Evolutionary conservation across 2,113 vertebrate species (phyloP), one percentile per base, ranked within the genome.

Genomic region (Tricholaema leucomelas): DNA sequence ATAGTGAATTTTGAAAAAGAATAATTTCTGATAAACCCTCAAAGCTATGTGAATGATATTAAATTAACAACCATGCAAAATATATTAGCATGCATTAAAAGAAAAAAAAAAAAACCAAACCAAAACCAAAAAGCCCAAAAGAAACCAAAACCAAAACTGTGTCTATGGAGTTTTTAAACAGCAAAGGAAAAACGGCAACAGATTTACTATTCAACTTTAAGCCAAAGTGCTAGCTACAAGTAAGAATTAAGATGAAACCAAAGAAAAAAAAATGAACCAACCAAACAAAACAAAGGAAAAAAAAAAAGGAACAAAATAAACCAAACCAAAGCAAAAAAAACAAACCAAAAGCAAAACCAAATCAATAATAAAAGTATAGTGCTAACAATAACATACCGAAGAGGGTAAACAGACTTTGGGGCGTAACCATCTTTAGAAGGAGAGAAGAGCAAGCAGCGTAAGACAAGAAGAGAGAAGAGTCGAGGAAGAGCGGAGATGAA

Each of bases 401-500:
- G 98, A 98, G 98, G 98, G 98, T 98, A 98, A 98, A 98, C 98
- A 98, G 98, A 98, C 98, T 98, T 98, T 98, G 98, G 98, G 98
- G 98, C 98, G 98, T 98, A 98, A 98, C 98, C 98, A 98, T 98
- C 98, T 98, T 98, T 98, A 98, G 98, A 98, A 98, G 98, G 98
- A 98, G 98, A 98, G 98, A 98, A 98, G 98, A 98, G 98, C 98
- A 98, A 98, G 99, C 99, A 99, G 99, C 99, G 98, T 98, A 98
- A 99, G 98, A 99, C 99, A 99, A 99, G 99, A 99, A 99, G 99
- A 99, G 98, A 99, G 98, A 98, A 99, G 99, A 99, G 99, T 99
- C 98, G 99, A 99, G 99, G 99, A 99, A 99, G 98, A 98, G 98
- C 98, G 98, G 98, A 98, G 99, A 99, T 99, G 99, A 99, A 99